Base-by-base conservation (phyloP, 2,797 vertebrate species). In the Selene dorsalis region DNA sequence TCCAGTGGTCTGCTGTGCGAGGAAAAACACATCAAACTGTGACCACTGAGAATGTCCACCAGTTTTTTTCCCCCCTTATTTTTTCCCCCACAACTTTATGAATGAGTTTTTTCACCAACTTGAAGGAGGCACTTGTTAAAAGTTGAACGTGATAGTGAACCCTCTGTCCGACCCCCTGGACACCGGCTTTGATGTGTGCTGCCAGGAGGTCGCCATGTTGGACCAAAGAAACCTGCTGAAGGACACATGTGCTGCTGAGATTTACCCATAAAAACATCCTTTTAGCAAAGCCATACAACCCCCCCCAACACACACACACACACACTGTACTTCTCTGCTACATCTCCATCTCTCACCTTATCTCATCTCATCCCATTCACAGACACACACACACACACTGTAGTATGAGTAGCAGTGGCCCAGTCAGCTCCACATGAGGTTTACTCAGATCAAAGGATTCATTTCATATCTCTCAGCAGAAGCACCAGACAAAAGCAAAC, bases 391-490 rank as follows among this genome's bases (percentile, higher is more conserved):
- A 77, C 48, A 71, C 59, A 66, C 75, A 32, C 43, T 24, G n/a
- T 3, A 58, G 59, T 62, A 47, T 69, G 69, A 81, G 71, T 69
- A 61, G 79, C 73, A 65, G 68, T 35, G 45, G 50, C 53, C 55
- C 16, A 47, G 50, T 76, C 79, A 53, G 39, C 85, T 57, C 75
- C 14, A 32, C 77, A 61, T 77, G 85, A 73, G 75, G 69, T 86
- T 74, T 63, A 64, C 83, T 43, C 62, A 32, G 77, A 87, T 92
- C 85, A 90, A 86, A 88, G 80, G 79, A 86, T 87, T 77, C 45
- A 58, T 80, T 83, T 84, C 53, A 50, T 58, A 71, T 87, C 78
- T 78, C 85, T 81, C 79, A 71, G 86, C 77, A 84, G 84, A 82
- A 39, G 64, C 82, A 64, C 10, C 68, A 73, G 67, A 84, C 64